Evolutionary conservation across 1,140 invertebrate species (phyloP), one percentile per base, ranked within the genome.

Genomic region (Polyergus mexicanus): DNA sequence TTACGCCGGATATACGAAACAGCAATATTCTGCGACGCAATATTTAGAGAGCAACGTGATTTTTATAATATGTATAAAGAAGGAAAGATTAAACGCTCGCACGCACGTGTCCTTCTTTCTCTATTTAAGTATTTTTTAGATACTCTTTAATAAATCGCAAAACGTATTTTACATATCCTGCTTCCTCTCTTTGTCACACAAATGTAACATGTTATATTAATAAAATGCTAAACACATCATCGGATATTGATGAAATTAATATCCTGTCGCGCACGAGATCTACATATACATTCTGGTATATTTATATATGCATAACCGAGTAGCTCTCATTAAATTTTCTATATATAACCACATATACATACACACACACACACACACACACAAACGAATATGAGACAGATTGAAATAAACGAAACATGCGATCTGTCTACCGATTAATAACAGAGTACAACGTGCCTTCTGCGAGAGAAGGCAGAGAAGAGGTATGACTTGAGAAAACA

Each of bases 401-500:
- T 74, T 72, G 54, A 60, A 60, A 44, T n/a, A 32, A 44, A 44
- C 66, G 68, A 41, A 71, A 80, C 11, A 62, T 54, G 44, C 75
- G 13, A 38, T 78, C 66, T 28, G 22, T 83, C 68, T 44, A 22
- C 16, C 35, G 51, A 81, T 83, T 83, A 74, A 62, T 83, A 83
- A 60, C 16, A 38, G 22, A 60, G 38, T 56, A 13, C 11, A 28
- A 38, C 7, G 66, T 58, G 44, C 44, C 63, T 80, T 56, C 47
- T 44, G 66, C 22, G 72, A 6, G 44, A n/a, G 28, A 13, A 58
- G 41, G 13, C 2, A n/a, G n/a, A 19, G 6, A 58, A 47, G 60
- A 47, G 32, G 19, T 22, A 41, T 7, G 35, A 65, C 72, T 89
- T 58, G 86, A 65, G 56, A 58, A 85, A 86, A 86, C 87, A 81